phyloP scores from a whole-genome alignment of 2,113 vertebrate genomes.

The Upupa epops region DNA sequence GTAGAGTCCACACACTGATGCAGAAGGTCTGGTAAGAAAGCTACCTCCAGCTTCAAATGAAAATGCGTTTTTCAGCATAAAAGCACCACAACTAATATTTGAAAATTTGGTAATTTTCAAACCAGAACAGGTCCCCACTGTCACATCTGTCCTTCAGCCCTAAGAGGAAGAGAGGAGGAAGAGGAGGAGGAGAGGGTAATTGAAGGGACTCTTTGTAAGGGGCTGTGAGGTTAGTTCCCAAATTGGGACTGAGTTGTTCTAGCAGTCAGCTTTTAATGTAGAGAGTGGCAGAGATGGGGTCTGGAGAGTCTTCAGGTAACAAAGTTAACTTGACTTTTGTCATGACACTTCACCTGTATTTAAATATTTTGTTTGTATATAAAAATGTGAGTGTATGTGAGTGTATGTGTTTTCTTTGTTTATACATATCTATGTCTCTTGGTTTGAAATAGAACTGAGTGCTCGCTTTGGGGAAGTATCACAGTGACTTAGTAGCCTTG shows the following conservation, averaged over 20 bases:
- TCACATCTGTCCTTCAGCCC: rapidly evolving
- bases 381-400: background rate
- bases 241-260: background rate
- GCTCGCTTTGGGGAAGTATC: background rate
- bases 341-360: background rate
- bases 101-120: too few species aligned
- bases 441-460: background rate
- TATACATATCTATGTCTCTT: background rate
- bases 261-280: background rate
- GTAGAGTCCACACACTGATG: too few species aligned
- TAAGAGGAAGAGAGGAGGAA: background rate
- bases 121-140: too few species aligned
- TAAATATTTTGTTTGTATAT: background rate
- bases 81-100: too few species aligned
- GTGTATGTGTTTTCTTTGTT: background rate
- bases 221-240: background rate
- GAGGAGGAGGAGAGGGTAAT: background rate
- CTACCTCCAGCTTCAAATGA: too few species aligned
- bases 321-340: background rate
- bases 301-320: background rate
- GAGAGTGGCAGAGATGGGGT: background rate
- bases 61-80: too few species aligned
- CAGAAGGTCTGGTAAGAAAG: too few species aligned
- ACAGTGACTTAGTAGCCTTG: background rate
- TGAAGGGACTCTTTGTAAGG: background rate